phyloP scores from a whole-genome alignment of 2,797 vertebrate species.

The Gallirallus australis region DNA sequence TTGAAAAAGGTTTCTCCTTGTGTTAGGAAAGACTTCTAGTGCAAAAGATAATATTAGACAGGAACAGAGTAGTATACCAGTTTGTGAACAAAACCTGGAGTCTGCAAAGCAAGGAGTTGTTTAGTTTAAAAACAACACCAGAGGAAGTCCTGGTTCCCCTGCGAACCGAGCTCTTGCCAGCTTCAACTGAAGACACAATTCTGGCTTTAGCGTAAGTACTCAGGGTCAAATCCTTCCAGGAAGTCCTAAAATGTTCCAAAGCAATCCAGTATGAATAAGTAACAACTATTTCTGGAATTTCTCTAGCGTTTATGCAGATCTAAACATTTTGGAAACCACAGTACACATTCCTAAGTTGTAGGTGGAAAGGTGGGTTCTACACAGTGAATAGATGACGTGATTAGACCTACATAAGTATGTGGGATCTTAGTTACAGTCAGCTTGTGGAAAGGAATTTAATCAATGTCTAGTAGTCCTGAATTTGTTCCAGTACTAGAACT shows the following conservation, averaged over 20 bases:
- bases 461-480: neutral
- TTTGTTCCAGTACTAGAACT: neutral
- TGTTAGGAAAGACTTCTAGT: neutral
- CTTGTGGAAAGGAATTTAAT: neutral
- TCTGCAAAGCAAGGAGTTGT: neutral
- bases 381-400: rapidly evolving
- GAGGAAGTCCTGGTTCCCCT: constrained; percentile 30
- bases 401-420: neutral
- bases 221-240: neutral
- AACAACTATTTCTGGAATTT: neutral
- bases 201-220: neutral
- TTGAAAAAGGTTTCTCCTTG: neutral
- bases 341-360: neutral
- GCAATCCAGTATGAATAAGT: neutral
- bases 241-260: constrained; percentile 21
- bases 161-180: neutral
- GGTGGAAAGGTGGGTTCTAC: neutral
- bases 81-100: neutral
- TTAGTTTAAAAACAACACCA: neutral
- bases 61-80: neutral
- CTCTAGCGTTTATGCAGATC: neutral
- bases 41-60: neutral
- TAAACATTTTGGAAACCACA: neutral
- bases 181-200: neutral
- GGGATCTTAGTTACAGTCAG: neutral